phyloP scores from a whole-genome alignment of 2,888 invertebrate genomes.

The Drosophila dives region DNA sequence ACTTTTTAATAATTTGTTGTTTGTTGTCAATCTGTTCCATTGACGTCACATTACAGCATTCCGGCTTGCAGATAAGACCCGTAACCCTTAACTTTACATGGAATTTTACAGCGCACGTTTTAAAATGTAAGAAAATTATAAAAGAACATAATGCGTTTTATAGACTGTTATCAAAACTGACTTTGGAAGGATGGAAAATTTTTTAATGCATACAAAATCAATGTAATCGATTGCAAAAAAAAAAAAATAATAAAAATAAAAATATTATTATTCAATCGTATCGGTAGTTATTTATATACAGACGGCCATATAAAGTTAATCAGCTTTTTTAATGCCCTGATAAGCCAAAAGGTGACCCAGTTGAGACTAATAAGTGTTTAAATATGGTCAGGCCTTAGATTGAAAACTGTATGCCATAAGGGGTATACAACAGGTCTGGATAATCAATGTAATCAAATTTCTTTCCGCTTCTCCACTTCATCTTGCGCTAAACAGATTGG shows the following conservation, averaged over 20 bases:
- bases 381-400: constrained; percentile 16
- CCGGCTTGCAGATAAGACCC: constrained; percentile 32
- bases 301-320: constrained; percentile 41
- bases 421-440: constrained; percentile 6
- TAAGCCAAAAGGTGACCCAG: constrained; percentile 75
- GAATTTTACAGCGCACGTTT: constrained; percentile 14
- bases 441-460: constrained; percentile 2
- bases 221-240: constrained; percentile 21
- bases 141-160: background rate
- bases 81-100: constrained; percentile 12
- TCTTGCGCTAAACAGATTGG: background rate
- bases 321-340: constrained; percentile 53
- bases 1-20: constrained; percentile 12
- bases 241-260: background rate
- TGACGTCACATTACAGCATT: constrained; percentile 51
- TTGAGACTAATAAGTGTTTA: constrained; percentile 48
- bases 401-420: background rate
- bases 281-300: constrained; percentile 51
- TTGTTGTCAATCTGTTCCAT: constrained; percentile 40
- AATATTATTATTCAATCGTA: constrained; percentile 31
- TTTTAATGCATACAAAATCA: constrained; percentile 1
- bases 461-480: constrained; percentile 7
- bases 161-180: background rate
- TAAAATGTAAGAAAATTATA: background rate
- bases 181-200: constrained; percentile 34